Evolutionary conservation across 2,797 vertebrate genomes (phyloP).

Genomic region (Synaphobranchus kaupii): DNA sequence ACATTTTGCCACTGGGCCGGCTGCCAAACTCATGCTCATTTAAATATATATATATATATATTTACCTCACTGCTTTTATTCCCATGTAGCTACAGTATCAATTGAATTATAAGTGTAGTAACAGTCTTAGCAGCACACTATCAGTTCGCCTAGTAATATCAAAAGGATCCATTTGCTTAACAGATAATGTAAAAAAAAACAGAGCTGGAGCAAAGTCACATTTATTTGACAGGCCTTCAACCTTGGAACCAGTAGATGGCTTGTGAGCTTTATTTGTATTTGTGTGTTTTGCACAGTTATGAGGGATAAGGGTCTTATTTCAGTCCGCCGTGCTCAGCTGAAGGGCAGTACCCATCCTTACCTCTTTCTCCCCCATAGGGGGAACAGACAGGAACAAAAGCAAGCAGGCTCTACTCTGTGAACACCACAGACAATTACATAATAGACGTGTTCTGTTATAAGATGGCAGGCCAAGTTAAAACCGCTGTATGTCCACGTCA

Average conservation of each 20-base stretch:
- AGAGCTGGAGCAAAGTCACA: not conserved
- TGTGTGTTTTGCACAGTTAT: not conserved
- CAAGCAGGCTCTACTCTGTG: not conserved
- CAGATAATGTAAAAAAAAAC: not conserved
- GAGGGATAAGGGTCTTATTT: not conserved
- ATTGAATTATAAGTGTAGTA: constrained; percentile 1
- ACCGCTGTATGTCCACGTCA: not conserved
- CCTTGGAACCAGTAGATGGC: not conserved
- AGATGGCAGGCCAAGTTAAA: not conserved
- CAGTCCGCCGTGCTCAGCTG: not conserved
- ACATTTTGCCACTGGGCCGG: not conserved
- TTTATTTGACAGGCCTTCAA: not conserved
- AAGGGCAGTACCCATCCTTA: not conserved
- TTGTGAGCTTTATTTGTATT: not conserved
- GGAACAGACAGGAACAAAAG: not conserved
- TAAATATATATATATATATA: not conserved
- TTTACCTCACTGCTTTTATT: not conserved
- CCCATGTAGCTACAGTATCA: not conserved
- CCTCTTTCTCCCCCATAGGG: not conserved
- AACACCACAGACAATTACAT: not conserved
- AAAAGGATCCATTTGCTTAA: not conserved
- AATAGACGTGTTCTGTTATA: not conserved
- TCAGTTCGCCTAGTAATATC: not conserved
- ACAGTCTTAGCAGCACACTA: not conserved
- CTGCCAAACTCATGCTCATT: not conserved